A percentile compares a stretch with the other conserved stretches of the same genome.
Conservation (phyloP, 2,797 vertebrate species). For the Lepilemur ruficaudatus region DNA sequence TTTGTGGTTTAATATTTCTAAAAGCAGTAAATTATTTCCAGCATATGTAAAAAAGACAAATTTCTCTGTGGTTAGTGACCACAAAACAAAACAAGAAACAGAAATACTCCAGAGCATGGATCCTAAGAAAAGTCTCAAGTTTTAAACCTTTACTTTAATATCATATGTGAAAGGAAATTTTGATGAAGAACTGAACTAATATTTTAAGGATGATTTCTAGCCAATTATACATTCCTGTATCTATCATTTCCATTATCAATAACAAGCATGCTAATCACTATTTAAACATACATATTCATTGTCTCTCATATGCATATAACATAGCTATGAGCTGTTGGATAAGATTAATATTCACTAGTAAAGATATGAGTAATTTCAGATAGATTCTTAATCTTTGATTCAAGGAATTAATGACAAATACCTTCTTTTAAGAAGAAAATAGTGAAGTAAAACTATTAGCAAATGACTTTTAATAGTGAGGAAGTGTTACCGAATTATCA, state of each 20-base stretch:
- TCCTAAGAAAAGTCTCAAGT: constrained; percentile 79
- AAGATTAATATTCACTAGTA: constrained; percentile 49
- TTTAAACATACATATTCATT: background rate
- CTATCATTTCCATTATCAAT: constrained; percentile 45
- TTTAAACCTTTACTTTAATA: constrained; percentile 82
- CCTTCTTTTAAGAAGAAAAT: constrained; percentile 40
- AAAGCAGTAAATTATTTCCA: constrained; percentile 88
- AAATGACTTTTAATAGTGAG: constrained; percentile 13
- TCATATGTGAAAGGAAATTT: constrained; percentile 65
- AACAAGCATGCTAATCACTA: constrained; percentile 39
- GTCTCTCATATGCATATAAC: background rate
- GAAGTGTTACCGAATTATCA: background rate
- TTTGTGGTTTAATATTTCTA: constrained; percentile 87
- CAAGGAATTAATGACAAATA: constrained; percentile 22
- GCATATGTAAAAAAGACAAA: constrained; percentile 86
- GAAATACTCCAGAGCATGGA: constrained; percentile 78
- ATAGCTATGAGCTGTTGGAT: constrained; percentile 47
- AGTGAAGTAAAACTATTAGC: background rate
- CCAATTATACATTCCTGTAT: constrained; percentile 61
- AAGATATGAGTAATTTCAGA: constrained; percentile 53
- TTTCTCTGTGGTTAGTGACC: constrained; percentile 87
- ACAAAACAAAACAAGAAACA: constrained; percentile 88
- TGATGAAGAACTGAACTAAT: constrained; percentile 58
- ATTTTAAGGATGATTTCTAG: constrained; percentile 62
- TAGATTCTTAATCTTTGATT: constrained; percentile 35